Conservation (phyloP, 2,113 vertebrate species). For the Stigmatopora nigra region DNA sequence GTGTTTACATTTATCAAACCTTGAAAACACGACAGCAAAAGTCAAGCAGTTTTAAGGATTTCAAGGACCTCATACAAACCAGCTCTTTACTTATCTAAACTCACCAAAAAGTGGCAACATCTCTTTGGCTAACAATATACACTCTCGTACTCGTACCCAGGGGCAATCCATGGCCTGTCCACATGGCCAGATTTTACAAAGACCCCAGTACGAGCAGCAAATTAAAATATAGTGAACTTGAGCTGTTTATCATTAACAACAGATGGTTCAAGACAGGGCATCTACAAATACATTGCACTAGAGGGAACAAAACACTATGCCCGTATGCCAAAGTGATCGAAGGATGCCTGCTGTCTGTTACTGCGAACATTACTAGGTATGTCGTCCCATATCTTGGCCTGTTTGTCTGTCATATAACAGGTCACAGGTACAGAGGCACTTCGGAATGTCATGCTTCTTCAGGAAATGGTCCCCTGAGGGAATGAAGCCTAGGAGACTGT, state of each 20-base stretch:
- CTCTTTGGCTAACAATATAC: neutral
- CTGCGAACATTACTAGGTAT: neutral
- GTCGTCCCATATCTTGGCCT: neutral
- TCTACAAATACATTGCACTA: neutral
- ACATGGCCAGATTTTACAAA: neutral
- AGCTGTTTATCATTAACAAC: neutral
- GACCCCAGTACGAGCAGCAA: neutral
- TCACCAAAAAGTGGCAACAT: neutral
- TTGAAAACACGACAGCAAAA: too few relatives aligned
- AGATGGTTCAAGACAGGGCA: neutral
- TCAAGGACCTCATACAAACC: too few relatives aligned
- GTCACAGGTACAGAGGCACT: neutral
- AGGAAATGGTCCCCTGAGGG: neutral
- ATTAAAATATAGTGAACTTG: neutral
- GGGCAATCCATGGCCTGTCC: neutral
- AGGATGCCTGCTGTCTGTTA: neutral
- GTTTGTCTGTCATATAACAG: neutral
- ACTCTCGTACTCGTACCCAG: neutral
- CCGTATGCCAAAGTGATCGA: neutral
- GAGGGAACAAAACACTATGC: neutral
- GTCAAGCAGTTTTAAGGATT: too few relatives aligned
- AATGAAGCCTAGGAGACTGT: neutral
- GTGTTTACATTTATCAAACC: too few relatives aligned
- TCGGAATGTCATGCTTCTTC: neutral
- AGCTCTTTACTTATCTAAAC: conserved; percentile 17